phyloP scores from a whole-genome alignment of 2,113 vertebrate species.

The Prolemur simus region DNA sequence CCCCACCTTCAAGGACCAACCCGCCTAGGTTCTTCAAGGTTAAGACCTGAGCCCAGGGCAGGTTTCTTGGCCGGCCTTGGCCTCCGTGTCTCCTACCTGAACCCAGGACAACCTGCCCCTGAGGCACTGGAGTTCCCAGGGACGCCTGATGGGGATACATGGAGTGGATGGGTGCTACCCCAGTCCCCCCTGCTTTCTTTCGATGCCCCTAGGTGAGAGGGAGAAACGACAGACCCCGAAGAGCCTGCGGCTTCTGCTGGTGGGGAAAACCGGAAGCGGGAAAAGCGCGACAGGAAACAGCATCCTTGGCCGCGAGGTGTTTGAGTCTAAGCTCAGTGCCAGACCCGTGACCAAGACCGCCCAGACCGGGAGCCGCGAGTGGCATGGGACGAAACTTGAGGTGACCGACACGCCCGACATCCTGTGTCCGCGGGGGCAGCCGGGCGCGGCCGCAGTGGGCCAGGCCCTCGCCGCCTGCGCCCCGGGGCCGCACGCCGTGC shows the following conservation, averaged over 20 bases:
- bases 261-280: conserved; percentile 54
- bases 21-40: no score
- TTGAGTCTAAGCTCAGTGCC: background rate
- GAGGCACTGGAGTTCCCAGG: rapidly evolving
- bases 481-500: background rate
- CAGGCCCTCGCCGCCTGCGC: background rate
- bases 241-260: conserved; percentile 42
- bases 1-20: background rate
- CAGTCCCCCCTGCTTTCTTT: background rate
- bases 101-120: rapidly evolving
- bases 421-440: background rate
- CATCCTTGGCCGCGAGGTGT: conserved; percentile 16
- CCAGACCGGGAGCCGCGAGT: background rate
- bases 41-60: background rate
- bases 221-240: background rate
- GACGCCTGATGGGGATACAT: background rate
- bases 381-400: background rate
- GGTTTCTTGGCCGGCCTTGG: background rate
- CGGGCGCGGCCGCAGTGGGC: rapidly evolving
- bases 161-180: rapidly evolving
- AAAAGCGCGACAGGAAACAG: conserved; percentile 64
- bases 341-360: background rate
- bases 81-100: background rate
- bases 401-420: conserved; percentile 63
- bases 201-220: background rate